Evolutionary conservation across 1,140 invertebrate species (phyloP).

Genomic region (Ridgeia piscesae): DNA sequence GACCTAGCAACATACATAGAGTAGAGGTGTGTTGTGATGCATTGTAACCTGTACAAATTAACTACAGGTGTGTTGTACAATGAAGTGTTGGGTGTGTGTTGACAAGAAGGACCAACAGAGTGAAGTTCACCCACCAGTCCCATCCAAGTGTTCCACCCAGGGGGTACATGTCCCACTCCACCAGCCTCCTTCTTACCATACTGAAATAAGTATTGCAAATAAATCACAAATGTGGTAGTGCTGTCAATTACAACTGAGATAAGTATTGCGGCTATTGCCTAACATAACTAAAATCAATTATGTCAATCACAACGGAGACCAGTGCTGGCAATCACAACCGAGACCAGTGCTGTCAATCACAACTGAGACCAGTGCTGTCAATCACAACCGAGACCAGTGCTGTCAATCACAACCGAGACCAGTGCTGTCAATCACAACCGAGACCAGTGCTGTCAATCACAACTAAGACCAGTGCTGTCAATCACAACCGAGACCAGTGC

Average conservation of each 20-base stretch:
- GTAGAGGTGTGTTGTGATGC: neutral
- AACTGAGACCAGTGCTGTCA: no score
- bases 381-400: no score
- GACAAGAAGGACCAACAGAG: neutral
- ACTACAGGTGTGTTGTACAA: neutral
- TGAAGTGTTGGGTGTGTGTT: neutral
- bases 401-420: no score
- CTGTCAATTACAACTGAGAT: neutral
- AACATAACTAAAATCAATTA: no score
- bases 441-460: no score
- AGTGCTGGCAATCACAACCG: no score
- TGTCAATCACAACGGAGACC: neutral
- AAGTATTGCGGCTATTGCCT: no score
- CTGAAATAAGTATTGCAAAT: conserved; percentile 54
- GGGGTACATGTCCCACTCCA: conserved; percentile 70
- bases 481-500: no score
- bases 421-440: no score
- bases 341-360: no score
- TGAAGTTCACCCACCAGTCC: conserved; percentile 62
- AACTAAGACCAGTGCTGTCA: no score
- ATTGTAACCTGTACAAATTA: no score
- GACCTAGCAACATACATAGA: neutral
- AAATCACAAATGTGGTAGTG: neutral
- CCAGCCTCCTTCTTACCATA: conserved; percentile 66
- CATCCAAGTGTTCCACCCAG: conserved; percentile 80